Conservation (phyloP, 2,888 invertebrate species). For the Sialis fuliginosa region DNA sequence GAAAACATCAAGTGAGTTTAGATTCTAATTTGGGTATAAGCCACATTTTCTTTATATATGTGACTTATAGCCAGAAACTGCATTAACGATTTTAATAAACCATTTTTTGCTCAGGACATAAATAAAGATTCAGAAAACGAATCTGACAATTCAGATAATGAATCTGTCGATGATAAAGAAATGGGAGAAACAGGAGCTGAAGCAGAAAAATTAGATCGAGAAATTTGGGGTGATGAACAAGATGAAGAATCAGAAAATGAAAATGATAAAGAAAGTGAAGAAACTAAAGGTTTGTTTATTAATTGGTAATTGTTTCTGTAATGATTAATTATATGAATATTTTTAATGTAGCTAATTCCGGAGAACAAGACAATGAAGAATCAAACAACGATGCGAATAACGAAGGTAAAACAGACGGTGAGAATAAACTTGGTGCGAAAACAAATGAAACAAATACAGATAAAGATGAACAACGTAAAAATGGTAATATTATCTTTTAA, state of each 20-base stretch:
- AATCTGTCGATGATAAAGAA: constrained; percentile 80
- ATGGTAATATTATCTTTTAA: constrained; percentile 24
- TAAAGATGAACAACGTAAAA: constrained; percentile 35
- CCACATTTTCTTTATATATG: neutral
- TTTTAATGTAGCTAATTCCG: neutral
- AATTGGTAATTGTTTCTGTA: neutral
- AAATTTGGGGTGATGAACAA: constrained; percentile 74
- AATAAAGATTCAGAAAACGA: constrained; percentile 47
- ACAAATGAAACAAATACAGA: constrained; percentile 36
- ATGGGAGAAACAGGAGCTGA: constrained; percentile 88
- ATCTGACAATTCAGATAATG: constrained; percentile 41
- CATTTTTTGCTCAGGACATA: neutral
- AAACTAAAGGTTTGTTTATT: too few relatives aligned
- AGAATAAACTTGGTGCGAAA: constrained; percentile 62
- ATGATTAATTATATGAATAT: neutral
- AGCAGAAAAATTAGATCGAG: constrained; percentile 64
- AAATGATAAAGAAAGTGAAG: constrained; percentile 16
- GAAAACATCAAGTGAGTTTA: constrained; percentile 46
- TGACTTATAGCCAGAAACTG: neutral
- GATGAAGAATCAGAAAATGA: constrained; percentile 49
- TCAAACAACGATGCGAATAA: constrained; percentile 24
- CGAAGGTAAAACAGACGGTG: constrained; percentile 39
- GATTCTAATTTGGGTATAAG: neutral
- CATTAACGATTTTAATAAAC: neutral
- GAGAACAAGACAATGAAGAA: constrained; percentile 14